Percentiles rank a stretch among this genome's conserved stretches.
These are phyloP conservation scores for Malurus alboscapulatus DNA, from an alignment of 2,113 vertebrate species.

Conservation along the genomic window DNA sequence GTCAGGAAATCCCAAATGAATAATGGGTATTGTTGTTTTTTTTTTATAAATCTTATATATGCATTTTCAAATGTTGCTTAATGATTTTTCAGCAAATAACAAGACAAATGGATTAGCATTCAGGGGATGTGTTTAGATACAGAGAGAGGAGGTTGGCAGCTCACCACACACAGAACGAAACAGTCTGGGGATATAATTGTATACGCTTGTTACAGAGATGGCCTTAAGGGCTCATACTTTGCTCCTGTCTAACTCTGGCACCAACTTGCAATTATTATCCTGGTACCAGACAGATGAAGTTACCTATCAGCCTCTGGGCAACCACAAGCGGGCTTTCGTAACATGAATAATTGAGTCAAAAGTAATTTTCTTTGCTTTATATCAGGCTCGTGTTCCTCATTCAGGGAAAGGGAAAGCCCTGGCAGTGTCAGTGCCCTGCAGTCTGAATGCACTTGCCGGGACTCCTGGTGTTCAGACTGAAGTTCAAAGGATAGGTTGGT, in stretches of 20 bases:
- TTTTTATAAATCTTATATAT: not conserved
- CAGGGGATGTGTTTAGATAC: not conserved
- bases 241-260: constrained; percentile 9
- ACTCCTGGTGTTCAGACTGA: not conserved
- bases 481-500: not conserved
- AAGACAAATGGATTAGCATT: not conserved
- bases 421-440: not conserved
- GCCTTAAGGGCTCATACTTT: constrained; percentile 3
- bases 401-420: not conserved
- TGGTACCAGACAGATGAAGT: not conserved
- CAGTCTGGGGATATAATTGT: not conserved
- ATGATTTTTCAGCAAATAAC: constrained; percentile 2
- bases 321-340: not conserved
- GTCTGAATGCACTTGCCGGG: not conserved
- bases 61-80: not conserved
- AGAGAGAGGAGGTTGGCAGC: not conserved
- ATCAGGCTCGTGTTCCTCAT: not conserved
- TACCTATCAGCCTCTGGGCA: constrained; percentile 21
- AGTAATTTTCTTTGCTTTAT: not conserved
- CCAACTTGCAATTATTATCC: constrained; percentile 20
- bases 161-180: not conserved
- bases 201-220: not conserved
- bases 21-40: not conserved
- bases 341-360: constrained; percentile 8
- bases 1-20: not conserved